Percentiles rank a stretch among this genome's conserved stretches.
phyloP scores from a whole-genome alignment of 1,140 invertebrate genomes.

The Neuroterus valhalla region DNA sequence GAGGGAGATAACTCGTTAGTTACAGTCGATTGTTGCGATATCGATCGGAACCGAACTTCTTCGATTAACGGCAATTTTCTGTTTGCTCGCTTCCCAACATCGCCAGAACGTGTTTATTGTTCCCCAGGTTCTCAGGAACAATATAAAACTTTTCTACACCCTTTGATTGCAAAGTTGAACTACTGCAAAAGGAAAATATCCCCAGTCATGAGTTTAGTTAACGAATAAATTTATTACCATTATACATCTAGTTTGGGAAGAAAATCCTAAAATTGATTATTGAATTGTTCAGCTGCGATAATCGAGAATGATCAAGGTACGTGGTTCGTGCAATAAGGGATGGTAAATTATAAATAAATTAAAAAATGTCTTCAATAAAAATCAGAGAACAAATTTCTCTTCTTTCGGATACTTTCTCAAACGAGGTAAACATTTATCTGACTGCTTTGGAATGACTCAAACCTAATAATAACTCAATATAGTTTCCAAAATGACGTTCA shows the following conservation, averaged over 20 bases:
- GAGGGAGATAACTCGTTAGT: constrained; percentile 54
- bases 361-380: no score
- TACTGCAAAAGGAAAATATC: no score
- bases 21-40: constrained; percentile 39
- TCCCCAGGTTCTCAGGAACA: constrained; percentile 20
- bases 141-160: constrained; percentile 2
- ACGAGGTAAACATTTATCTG: constrained; percentile 1
- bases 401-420: neutral
- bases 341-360: no score
- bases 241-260: no score
- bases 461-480: constrained; percentile 18
- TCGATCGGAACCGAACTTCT: constrained; percentile 18
- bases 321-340: no score
- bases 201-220: no score
- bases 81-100: neutral
- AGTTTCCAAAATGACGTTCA: neutral
- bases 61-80: constrained; percentile 46
- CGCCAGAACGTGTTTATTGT: constrained; percentile 21
- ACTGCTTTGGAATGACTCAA: neutral
- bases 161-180: neutral
- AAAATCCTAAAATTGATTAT: no score
- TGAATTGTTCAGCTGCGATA: no score
- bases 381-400: neutral
- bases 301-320: no score
- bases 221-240: no score